Evolutionary conservation across 1,140 invertebrate genomes (phyloP), one percentile per base, ranked within the genome.

Genomic region (Steinernema feltiae): DNA sequence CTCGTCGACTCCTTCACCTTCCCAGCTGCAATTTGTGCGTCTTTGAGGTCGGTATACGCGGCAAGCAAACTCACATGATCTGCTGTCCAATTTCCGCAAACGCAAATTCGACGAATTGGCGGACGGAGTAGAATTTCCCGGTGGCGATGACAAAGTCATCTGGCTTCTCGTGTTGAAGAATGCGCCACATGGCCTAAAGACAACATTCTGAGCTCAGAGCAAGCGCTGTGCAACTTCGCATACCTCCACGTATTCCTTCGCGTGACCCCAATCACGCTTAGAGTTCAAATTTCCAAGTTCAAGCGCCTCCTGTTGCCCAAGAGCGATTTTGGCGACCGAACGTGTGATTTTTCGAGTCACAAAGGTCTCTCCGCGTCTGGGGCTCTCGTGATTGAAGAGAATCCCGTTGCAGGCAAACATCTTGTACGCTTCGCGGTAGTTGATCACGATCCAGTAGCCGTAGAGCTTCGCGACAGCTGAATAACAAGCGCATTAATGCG

Each of bases 381-480:
- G 97, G 88, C 94, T 97, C 89, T 99, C 97, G 87, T 99, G 97
- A 89, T 99, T 99, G 86, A 99, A 99, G 1, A 99, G 89, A 79
- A 99, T 96, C 0, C 97, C 97, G 89, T 99, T 99, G 82, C 94
- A 97, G 0, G 95, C 95, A 89, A 92, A 99, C 92, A 99, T 98
- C 73, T 91, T 90, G 86, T 99, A 99, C 0, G 97, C 95, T 87
- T 99, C 97, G 76, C 97, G 90, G 85, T 99, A 99, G 88, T 99
- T 99, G 12, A 95, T 90, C 0, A 97, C 93, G 82, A 98, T 98
- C 97, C 97, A 99, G 85, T 94, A 99, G 1, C 93, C 97, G 87
- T 98, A 99, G 72, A 99, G 89, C 88, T 99, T 99, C 0, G 97
- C 96, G 83, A 94, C 96, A 71, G 95, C 96, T 98, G 84, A 69